Evolutionary conservation across 1,140 invertebrate species (phyloP).

Genomic region (Eupeodes corollae): DNA sequence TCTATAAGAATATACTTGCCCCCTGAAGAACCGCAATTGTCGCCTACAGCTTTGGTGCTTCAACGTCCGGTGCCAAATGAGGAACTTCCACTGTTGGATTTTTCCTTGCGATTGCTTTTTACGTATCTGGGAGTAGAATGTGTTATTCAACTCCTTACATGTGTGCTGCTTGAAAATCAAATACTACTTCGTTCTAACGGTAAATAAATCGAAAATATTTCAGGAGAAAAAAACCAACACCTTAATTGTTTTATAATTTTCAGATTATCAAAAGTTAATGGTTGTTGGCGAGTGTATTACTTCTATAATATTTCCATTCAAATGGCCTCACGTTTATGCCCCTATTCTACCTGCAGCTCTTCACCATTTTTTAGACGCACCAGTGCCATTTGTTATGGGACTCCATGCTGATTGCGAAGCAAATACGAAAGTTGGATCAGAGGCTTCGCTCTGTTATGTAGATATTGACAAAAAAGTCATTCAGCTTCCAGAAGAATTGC

Average conservation of each 20-base stretch:
- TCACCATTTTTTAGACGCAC: conserved; percentile 95
- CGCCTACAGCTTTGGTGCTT: conserved; percentile 51
- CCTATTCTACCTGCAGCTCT: conserved; percentile 92
- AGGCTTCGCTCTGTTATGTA: conserved; percentile 87
- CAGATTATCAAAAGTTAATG: conserved; percentile 93
- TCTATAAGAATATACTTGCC: conserved; percentile 74
- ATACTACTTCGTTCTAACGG: conserved; percentile 84
- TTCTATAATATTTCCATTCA: conserved; percentile 83
- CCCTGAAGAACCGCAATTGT: conserved; percentile 56
- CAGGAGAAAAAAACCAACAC: background rate
- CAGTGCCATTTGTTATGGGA: conserved; percentile 98
- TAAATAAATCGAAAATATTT: conserved; percentile 34
- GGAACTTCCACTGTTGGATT: conserved; percentile 90
- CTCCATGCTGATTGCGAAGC: conserved; percentile 46
- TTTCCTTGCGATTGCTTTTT: conserved; percentile 80
- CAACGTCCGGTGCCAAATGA: conserved; percentile 57
- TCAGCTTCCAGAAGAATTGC: conserved; percentile 91
- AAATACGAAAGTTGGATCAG: conserved; percentile 44
- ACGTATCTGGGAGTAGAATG: conserved; percentile 76
- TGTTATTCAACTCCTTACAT: conserved; percentile 87
- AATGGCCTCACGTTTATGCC: conserved; percentile 98
- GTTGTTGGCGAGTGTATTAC: conserved; percentile 90
- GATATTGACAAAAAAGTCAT: conserved; percentile 88
- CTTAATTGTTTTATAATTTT: conserved; percentile 2
- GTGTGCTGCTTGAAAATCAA: conserved; percentile 93